Evolutionary conservation across 2,797 vertebrate species (phyloP), one percentile per base, ranked within the genome.

Genomic region (Chromobotia macracanthus): DNA sequence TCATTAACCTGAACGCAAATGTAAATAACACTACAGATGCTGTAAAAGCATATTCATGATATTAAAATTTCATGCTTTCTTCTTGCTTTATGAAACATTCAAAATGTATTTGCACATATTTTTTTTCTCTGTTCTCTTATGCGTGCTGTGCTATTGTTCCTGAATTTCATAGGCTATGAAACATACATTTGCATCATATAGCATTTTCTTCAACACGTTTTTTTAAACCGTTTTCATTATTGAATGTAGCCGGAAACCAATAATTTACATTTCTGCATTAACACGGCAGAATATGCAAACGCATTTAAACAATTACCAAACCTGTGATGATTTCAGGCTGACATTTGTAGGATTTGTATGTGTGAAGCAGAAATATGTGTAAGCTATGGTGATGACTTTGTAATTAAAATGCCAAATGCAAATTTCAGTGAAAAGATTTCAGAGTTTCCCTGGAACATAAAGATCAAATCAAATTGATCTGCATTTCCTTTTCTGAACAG

Each of bases 1-100:
- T 65, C 19, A n/a, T 13, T 75, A 8, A 75, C 61, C 48, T 55
- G 18, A 66, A 13, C 18, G 19, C 73, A 13, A 3, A 15, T 61
- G 31, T 38, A n/a, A 63, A 63, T n/a, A 38, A n/a, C 60, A 55
- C 18, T 66, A 64, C 25, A 5, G 12, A 66, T 66, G 64, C 4
- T 46, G 61, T 66, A n/a, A 55, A 41, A 66, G 50, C 74, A 76
- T 67, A 67, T 56, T 67, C 21, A 31, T 44, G 38, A 15, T 64
- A 38, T 75, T 64, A n/a, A 21, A 16, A 51, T 64, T 50, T 74
- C n/a, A 51, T 74, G n/a, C 19, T 76, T 76, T 41, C 3, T 3
- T 41, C n/a, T 19, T 64, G 61, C 61, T 64, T 64, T 64, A 64
- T 64, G 2, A 66, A 66, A 66, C 11, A 28, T 25, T 5, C 7